Evolutionary conservation across 2,113 vertebrate genomes (phyloP), one percentile per base, ranked within the genome.

Genomic region (Oncorhynchus nerka): DNA sequence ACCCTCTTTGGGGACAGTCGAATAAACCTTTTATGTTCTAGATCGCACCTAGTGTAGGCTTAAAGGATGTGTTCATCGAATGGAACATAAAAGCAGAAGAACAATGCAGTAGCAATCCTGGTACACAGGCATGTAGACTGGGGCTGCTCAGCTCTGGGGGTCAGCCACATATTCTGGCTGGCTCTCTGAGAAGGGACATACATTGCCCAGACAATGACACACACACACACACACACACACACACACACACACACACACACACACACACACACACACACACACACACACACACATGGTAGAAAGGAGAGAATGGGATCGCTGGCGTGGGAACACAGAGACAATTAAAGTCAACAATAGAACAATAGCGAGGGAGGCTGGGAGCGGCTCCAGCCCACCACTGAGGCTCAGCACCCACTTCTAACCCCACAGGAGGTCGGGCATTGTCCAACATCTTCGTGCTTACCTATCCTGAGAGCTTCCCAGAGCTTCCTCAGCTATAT

Each of bases 311-410:
- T 69, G 55, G 71, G 70, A 69, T 74, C 68, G 62, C 69, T 80
- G 80, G 75, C 80, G 45, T 74, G 75, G 83, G 79, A 83, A 80
- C 78, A 71, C 64, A 77, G 65, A 79, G 72, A 69, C 79, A 85
- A 86, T 88, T 86, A 84, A 88, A 86, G 67, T 34, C 69, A 68
- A 84, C 85, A 83, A 84, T 75, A 74, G 81, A 77, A 85, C 76
- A 82, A 84, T 59, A 70, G 26, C 1, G 32, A 13, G 49, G 59
- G 71, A 61, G 69, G 67, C 32, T 75, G 74, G 67, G 61, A 77
- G 57, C 39, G 20, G 73, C 48, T 79, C 71, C 73, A 81, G 72
- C 71, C 71, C 67, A 39, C 51, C 64, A 28, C 34, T 28, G 57
- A 67, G 76, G 32, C 72, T 77, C 34, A 30, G 72, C 28, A 69